Base-by-base conservation (phyloP, 64 coral and sea anemone genomes). In the Pachyseris speciosa region DNA sequence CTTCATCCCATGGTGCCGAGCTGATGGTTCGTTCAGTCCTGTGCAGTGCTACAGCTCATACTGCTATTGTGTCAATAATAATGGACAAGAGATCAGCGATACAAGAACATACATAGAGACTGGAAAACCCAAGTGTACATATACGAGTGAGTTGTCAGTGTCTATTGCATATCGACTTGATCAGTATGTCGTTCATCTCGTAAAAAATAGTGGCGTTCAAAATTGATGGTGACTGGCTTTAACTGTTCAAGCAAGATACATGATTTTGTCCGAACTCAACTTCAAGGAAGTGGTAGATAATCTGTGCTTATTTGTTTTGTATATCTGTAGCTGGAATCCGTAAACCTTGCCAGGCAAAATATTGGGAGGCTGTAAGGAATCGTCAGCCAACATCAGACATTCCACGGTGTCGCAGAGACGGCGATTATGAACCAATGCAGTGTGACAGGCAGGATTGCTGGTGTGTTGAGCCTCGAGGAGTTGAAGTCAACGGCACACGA, bases 21-120 rank as follows among this genome's bases (percentile, higher is more conserved):
- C 72, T 19, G 94, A 95, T 42, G 94, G 88, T 40, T 86, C 68
- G 68, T 95, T 91, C 72, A 91, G 77, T 48, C 84, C 50, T 11
- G 38, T 91, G 1, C 94, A 95, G 26, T 95, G 94, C 66, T 67
- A 87, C 52, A 40, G 75, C 30, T 69, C 67, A 22, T 75, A 90
- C n/a, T 95, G 88, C 61, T 95, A 91, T 78, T 95, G 94, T 87
- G 94, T 95, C 30, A 67, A 95, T 48, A 64, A 1, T 32, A 29
- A 87, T 72, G 94, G 94, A 43, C 44, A 51, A 37, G 61, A 87
- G 57, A 85, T 95, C 48, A 51, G 52, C 28, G 67, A 84, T 27
- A 95, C 81, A 31, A 74, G 85, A 61, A 95, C 89, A 38, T 86
- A 67, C 19, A 51, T 69, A 40, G 66, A 68, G 40, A 89, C 84